Conservation (phyloP, 2,888 invertebrate genomes). For the Nycteola revayana region DNA sequence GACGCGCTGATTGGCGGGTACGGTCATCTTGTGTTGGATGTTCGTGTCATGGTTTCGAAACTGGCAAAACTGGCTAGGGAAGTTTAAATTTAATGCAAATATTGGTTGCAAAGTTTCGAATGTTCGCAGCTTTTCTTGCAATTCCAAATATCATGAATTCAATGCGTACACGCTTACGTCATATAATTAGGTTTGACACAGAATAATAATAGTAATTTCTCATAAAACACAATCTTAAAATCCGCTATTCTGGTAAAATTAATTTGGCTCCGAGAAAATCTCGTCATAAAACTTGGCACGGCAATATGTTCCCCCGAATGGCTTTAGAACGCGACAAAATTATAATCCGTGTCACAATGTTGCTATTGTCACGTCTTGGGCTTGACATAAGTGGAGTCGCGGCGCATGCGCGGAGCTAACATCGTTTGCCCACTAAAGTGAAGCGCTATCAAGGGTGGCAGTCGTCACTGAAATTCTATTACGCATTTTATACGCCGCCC, state of each 20-base stretch:
- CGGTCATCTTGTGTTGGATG: slow-evolving; percentile 32
- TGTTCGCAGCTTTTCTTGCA: background rate
- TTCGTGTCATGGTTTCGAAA: slow-evolving; percentile 9
- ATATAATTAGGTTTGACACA: no score
- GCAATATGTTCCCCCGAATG: slow-evolving; percentile 23
- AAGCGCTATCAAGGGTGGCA: slow-evolving; percentile 50
- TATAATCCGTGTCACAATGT: slow-evolving; percentile 40
- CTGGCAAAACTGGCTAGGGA: no score
- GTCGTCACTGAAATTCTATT: slow-evolving; percentile 77
- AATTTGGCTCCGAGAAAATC: slow-evolving; percentile 19
- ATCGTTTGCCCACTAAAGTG: slow-evolving; percentile 67
- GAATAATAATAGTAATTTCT: no score
- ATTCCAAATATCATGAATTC: slow-evolving; percentile 23
- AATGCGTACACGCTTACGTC: no score
- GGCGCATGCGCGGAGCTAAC: slow-evolving; percentile 70
- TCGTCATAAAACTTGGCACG: slow-evolving; percentile 12
- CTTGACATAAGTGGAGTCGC: slow-evolving; percentile 41
- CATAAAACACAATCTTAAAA: no score
- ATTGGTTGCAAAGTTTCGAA: no score
- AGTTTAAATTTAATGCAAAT: no score
- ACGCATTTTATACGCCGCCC: slow-evolving; percentile 75
- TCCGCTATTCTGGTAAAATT: slow-evolving; percentile 25
- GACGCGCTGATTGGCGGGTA: slow-evolving; percentile 32
- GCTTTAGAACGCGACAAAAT: slow-evolving; percentile 39
- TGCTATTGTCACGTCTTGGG: slow-evolving; percentile 45